phyloP scores from a whole-genome alignment of 37 sponge, comb jelly and placozoan genomes.

The Eunapius fragilis region DNA sequence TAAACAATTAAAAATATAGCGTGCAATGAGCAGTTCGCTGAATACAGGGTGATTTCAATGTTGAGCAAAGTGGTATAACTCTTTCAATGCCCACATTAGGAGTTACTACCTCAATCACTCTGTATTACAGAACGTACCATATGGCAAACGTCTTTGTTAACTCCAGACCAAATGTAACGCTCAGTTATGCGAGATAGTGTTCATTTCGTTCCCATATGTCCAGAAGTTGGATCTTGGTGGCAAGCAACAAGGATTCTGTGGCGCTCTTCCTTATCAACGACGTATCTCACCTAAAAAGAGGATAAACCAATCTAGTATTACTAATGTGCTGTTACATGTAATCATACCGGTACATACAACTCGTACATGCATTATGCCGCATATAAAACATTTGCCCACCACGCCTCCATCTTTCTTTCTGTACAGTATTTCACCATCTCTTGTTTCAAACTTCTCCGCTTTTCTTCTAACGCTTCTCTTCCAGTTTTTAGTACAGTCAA shows the following conservation, averaged over 20 bases:
- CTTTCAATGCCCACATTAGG: no score
- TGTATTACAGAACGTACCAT: neutral
- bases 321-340: neutral
- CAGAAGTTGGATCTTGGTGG: conserved; percentile 27
- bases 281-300: neutral
- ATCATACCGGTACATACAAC: no score
- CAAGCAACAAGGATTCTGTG: conserved; percentile 5
- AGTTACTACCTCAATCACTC: no score
- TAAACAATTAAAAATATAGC: no score
- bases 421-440: conserved; percentile 3
- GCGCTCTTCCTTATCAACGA: conserved; percentile 6
- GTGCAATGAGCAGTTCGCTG: no score
- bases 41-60: no score
- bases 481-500: conserved; percentile 1
- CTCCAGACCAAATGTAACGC: no score
- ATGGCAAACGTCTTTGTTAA: conserved; percentile 12
- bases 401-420: neutral
- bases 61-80: no score
- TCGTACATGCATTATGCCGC: neutral
- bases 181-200: no score
- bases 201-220: conserved; percentile 20
- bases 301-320: no score
- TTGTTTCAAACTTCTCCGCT: conserved; percentile 1
- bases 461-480: neutral
- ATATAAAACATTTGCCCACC: conserved; percentile 1